phyloP scores from a whole-genome alignment of 2,797 vertebrate genomes.

The Cossypha caffra region DNA sequence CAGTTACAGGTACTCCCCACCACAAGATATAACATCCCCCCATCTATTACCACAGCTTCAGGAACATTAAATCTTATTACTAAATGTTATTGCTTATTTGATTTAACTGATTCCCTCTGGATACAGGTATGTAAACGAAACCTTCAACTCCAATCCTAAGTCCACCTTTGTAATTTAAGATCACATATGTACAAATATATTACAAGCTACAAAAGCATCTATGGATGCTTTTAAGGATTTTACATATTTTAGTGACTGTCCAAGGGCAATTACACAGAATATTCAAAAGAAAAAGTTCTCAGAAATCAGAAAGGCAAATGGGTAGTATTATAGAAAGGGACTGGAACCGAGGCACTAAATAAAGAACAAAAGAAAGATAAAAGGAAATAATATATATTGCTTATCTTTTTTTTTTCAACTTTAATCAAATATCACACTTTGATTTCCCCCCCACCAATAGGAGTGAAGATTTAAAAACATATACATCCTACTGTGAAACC shows the following conservation, averaged over 20 bases:
- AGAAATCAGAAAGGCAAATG: background rate
- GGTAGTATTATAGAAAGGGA: background rate
- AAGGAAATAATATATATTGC: fast-evolving
- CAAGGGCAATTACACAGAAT: background rate
- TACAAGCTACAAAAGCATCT: background rate
- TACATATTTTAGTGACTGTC: background rate
- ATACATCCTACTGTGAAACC: background rate
- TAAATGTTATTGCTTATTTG: background rate
- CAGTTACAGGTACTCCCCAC: background rate
- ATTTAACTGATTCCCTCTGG: background rate
- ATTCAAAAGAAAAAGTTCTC: background rate
- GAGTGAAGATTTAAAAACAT: background rate
- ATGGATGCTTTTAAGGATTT: background rate
- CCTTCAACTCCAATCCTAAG: background rate
- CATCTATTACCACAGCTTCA: background rate
- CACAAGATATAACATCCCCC: background rate
- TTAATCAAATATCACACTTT: background rate
- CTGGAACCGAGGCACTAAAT: background rate
- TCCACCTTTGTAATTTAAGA: background rate
- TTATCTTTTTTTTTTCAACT: background rate
- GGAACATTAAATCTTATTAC: background rate
- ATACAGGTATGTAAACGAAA: background rate
- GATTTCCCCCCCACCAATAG: background rate
- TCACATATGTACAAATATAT: background rate
- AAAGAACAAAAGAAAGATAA: background rate